phyloP scores from a whole-genome alignment of 2,888 invertebrate species.

The Neoascia interrupta region DNA sequence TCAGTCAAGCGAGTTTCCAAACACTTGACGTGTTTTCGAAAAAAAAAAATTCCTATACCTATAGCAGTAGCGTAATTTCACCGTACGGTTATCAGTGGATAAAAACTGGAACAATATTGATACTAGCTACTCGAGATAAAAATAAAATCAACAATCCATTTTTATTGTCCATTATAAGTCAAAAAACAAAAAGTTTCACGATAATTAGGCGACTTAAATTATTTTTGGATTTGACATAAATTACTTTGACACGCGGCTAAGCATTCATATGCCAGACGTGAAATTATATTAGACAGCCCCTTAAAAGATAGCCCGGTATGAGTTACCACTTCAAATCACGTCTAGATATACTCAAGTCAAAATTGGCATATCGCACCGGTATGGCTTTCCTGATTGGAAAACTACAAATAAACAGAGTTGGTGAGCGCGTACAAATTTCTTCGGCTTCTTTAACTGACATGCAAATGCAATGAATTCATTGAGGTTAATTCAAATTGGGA shows the following conservation, averaged over 20 bases:
- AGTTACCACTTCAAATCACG: too few species aligned
- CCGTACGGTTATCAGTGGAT: background rate
- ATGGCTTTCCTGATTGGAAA: too few species aligned
- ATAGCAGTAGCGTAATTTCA: too few species aligned
- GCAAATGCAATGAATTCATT: conserved; percentile 8
- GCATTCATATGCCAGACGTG: too few species aligned
- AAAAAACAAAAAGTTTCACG: conserved; percentile 6
- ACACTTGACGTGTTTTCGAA: background rate
- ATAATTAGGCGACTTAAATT: background rate
- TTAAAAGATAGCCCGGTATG: too few species aligned
- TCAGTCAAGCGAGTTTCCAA: background rate
- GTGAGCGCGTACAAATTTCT: too few species aligned
- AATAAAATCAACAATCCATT: conserved; percentile 5
- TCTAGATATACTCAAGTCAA: too few species aligned
- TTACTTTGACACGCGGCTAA: conserved; percentile 22
- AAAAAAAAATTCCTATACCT: too few species aligned
- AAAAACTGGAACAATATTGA: conserved; percentile 3
- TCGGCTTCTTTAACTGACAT: too few species aligned
- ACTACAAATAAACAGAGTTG: too few species aligned
- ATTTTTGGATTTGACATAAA: conserved; percentile 27
- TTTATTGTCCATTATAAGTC: conserved; percentile 11
- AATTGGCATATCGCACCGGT: too few species aligned
- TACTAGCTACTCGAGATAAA: conserved; percentile 19
- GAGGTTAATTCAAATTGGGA: conserved; percentile 31
- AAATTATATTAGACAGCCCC: too few species aligned